Evolutionary conservation across 2,888 invertebrate genomes (phyloP).

Genomic region (Eupithecia dodoneata): DNA sequence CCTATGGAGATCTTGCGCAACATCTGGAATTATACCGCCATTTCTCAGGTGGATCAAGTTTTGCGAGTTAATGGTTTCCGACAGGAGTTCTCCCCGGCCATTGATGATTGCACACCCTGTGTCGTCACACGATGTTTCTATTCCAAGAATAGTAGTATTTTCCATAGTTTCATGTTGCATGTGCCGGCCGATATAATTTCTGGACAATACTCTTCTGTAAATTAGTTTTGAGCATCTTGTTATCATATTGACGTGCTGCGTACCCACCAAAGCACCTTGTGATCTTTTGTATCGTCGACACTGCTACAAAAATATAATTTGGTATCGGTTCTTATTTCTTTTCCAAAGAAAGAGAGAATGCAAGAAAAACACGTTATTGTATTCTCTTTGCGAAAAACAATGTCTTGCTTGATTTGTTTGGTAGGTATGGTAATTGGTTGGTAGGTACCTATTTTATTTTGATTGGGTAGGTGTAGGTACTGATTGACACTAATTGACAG

Average conservation of each 20-base stretch:
- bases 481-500: no score
- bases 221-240: constrained; percentile 7
- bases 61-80: constrained; percentile 93
- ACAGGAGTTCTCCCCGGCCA: constrained; percentile 87
- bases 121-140: constrained; percentile 99
- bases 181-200: constrained; percentile 10
- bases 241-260: constrained; percentile 23
- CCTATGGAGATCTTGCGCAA: constrained; percentile 93
- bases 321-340: neutral
- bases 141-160: constrained; percentile 88
- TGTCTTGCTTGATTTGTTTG: no score
- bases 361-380: no score
- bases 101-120: constrained; percentile 96
- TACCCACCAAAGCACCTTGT: neutral
- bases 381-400: no score
- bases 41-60: constrained; percentile 88
- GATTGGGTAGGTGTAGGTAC: no score
- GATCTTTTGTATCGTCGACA: neutral
- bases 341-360: neutral
- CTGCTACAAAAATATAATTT: neutral
- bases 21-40: constrained; percentile 96
- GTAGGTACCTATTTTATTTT: no score
- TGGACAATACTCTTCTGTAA: constrained; percentile 6
- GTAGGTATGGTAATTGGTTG: no score
- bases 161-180: constrained; percentile 17